Evolutionary conservation across 2,888 invertebrate species (phyloP), one percentile per base, ranked within the genome.

Genomic region (Cremastinae sp.): DNA sequence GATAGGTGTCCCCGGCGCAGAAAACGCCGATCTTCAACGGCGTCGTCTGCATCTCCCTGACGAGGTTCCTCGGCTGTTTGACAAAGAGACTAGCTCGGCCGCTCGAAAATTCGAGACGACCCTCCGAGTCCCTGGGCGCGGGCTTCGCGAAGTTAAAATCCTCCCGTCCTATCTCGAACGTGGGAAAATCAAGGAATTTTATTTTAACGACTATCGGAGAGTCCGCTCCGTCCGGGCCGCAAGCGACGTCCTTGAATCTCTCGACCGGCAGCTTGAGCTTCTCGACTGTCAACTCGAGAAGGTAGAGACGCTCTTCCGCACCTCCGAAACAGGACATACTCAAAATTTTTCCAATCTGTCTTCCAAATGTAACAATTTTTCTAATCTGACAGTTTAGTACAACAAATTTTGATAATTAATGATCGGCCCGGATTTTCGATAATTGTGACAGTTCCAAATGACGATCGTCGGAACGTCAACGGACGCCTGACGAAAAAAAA

Each of bases 261-360:
- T 80, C 81, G 16, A 69, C 62, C 8, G 84, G 80, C 53, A 89
- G 82, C 59, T 78, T 80, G n/a, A 89, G 74, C 68, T 82, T 85
- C 65, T 86, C 82, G 74, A 89, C 79, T 69, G 83, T 79, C 56
- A 88, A 72, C 78, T 89, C 87, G 43, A 84, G 72, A 45, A 88
- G 83, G 74, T 87, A 89, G 41, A 89, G 84, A 76, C 82, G 84
- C 47, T 86, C 86, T 20, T 88, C 83, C 47, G 70, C 47, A 51
- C 85, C 86, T 53, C 87, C 87, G 80, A 88, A 88, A 75, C 88
- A 88, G 61, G 88, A 85, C 89, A 89, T 88, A 36, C 22, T 47
- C 66, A 64, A 58, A n/a, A 9, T 16, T 43, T 43, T 20, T 10
- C 14, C 20, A 43, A 28, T 28, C 28, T 28, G 5, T 28, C 4